Percentiles rank a stretch among this genome's conserved stretches.
Evolutionary conservation across 2,797 vertebrate species (phyloP).

Genomic region (Oreortyx pictus): DNA sequence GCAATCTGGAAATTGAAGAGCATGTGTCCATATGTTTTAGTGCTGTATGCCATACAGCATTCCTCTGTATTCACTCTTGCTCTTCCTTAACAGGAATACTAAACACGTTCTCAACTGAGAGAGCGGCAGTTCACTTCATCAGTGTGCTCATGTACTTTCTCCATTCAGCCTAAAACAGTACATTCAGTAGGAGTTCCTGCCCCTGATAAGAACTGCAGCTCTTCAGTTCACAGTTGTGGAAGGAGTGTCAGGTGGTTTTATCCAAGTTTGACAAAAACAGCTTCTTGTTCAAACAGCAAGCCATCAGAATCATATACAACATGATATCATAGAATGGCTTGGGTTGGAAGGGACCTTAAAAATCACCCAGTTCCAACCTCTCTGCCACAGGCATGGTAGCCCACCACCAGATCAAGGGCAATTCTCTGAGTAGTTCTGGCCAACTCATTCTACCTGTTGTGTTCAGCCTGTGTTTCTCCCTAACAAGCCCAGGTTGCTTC

Average conservation of each 20-base stretch:
- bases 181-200: neutral
- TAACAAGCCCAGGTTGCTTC: neutral
- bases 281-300: neutral
- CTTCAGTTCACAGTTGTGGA: neutral
- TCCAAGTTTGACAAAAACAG: neutral
- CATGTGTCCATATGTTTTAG: neutral
- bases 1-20: neutral
- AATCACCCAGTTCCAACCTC: no score
- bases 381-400: no score
- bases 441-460: neutral
- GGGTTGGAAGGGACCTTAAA: no score
- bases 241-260: neutral
- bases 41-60: neutral
- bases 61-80: fast-evolving
- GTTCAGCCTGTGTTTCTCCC: neutral
- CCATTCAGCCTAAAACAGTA: neutral
- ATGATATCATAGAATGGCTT: no score
- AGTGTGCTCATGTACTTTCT: fast-evolving
- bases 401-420: no score
- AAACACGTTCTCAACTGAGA: neutral
- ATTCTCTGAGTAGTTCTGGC: neutral
- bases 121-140: fast-evolving
- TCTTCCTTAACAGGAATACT: neutral
- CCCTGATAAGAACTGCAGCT: neutral
- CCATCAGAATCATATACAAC: neutral